phyloP scores from a whole-genome alignment of 2,113 vertebrate species.

The Phodopus roborovskii region DNA sequence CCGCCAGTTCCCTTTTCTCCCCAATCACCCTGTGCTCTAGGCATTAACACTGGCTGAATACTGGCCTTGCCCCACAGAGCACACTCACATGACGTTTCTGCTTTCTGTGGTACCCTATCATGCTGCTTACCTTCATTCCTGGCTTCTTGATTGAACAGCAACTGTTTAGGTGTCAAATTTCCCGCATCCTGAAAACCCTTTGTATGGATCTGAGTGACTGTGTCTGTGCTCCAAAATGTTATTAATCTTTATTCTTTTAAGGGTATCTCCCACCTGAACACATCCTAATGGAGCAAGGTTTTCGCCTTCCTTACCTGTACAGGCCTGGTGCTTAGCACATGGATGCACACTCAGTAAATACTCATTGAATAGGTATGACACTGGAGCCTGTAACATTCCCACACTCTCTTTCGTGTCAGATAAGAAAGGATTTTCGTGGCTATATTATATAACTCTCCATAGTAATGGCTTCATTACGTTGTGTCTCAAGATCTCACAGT shows the following conservation, averaged over 20 bases:
- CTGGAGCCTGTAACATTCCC: background rate
- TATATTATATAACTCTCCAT: background rate
- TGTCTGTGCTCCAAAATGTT: background rate
- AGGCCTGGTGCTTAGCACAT: background rate
- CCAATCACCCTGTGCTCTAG: background rate
- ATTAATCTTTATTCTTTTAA: background rate
- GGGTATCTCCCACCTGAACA: background rate
- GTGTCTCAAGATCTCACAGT: background rate
- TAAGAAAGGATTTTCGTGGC: background rate
- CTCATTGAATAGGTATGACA: background rate
- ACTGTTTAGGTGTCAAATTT: background rate
- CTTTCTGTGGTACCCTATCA: background rate
- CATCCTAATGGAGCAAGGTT: background rate
- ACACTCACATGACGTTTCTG: background rate
- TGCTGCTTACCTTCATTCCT: background rate
- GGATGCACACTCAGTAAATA: background rate
- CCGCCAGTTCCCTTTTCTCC: accelerated
- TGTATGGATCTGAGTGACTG: background rate
- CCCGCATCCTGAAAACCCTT: background rate
- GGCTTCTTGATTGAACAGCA: constrained; percentile 1
- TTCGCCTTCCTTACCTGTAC: background rate
- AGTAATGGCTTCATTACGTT: background rate
- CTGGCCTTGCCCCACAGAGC: accelerated
- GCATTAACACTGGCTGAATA: accelerated
- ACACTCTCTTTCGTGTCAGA: background rate